Evolutionary conservation across 2,113 vertebrate genomes (phyloP).

Genomic region (Thunnus maccoyii): DNA sequence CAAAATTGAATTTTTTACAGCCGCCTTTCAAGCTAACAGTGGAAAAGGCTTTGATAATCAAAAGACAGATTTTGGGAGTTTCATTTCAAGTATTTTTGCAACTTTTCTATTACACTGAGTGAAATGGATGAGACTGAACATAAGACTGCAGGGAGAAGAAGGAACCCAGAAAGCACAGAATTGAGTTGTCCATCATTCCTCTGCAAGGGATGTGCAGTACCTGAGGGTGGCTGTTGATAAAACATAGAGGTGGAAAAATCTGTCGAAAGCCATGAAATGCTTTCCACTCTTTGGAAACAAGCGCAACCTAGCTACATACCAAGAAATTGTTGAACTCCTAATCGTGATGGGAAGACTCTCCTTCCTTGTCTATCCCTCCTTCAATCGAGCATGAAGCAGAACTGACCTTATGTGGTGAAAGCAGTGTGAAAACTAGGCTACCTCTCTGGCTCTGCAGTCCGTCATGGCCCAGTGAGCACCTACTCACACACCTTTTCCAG

Average conservation of each 20-base stretch:
- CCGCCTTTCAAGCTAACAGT: too few relatives aligned
- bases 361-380: slow-evolving; percentile 27
- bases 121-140: background rate
- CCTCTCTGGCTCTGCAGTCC: slow-evolving; percentile 37
- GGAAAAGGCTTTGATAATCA: too few relatives aligned
- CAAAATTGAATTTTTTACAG: too few relatives aligned
- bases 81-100: too few relatives aligned
- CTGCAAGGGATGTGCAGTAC: too few relatives aligned
- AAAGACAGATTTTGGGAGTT: too few relatives aligned
- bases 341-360: slow-evolving; percentile 7
- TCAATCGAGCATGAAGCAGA: slow-evolving; percentile 47
- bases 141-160: too few relatives aligned
- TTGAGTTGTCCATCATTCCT: too few relatives aligned
- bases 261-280: background rate
- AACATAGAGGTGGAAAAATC: background rate
- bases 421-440: slow-evolving; percentile 63
- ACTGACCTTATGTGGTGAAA: slow-evolving; percentile 43
- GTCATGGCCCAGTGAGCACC: slow-evolving; percentile 38
- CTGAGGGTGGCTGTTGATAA: background rate
- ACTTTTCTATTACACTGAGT: background rate
- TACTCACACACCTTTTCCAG: slow-evolving; percentile 61
- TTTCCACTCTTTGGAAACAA: slow-evolving; percentile 2
- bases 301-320: background rate
- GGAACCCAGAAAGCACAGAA: too few relatives aligned
- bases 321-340: background rate